phyloP scores from a whole-genome alignment of 1,140 invertebrate genomes.

The Wiebesia pumilae region DNA sequence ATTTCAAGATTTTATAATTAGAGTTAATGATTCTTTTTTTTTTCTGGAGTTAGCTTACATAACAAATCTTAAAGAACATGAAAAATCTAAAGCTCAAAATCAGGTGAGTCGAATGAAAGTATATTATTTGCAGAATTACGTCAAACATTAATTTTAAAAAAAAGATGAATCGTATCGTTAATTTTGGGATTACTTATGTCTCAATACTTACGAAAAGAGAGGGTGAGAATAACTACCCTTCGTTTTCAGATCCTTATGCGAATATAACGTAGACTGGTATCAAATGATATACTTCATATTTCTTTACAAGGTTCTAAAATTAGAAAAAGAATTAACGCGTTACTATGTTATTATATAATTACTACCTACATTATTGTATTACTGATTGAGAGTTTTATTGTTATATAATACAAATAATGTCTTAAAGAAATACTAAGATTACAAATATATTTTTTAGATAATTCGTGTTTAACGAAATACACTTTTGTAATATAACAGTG shows the following conservation, averaged over 20 bases:
- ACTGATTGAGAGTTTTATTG: not conserved
- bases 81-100: not conserved
- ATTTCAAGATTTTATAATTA: not conserved
- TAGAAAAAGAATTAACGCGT: not conserved
- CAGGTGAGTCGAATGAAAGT: constrained; percentile 27
- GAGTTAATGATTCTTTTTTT: not conserved
- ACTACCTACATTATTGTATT: not conserved
- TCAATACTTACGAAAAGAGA: not conserved
- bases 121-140: constrained; percentile 7
- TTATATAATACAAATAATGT: not conserved
- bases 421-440: not conserved
- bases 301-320: not conserved
- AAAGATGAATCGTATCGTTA: constrained; percentile 20
- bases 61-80: not conserved
- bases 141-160: constrained; percentile 30
- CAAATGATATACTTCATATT: constrained; percentile 14
- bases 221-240: not conserved
- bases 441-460: no score
- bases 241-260: not conserved
- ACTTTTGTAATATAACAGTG: no score
- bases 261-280: not conserved
- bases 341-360: not conserved
- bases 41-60: not conserved
- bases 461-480: no score
- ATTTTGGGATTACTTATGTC: constrained; percentile 33